These are phyloP conservation scores for Drosophila seclusa DNA, from an alignment of 2,888 invertebrate species.

Conservation along the genomic window DNA sequence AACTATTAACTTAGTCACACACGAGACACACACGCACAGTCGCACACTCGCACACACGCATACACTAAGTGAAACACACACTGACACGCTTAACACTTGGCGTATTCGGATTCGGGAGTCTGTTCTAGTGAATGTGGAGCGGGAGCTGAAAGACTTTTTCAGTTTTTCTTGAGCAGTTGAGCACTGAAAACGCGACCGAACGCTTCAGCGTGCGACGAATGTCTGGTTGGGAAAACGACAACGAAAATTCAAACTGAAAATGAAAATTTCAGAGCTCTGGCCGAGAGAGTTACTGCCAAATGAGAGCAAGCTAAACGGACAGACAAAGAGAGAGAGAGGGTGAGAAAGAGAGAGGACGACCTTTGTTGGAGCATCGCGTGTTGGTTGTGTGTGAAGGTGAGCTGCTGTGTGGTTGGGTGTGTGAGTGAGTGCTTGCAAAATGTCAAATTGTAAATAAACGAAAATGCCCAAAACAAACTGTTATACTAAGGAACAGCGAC, in stretches of 20 bases:
- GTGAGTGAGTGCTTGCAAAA: constrained; percentile 64
- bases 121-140: constrained; percentile 30
- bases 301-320: constrained; percentile 21
- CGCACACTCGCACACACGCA: constrained; percentile 11
- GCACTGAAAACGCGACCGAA: constrained; percentile 66
- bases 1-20: constrained; percentile 57
- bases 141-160: constrained; percentile 16
- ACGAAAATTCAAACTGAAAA: constrained; percentile 62
- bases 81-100: constrained; percentile 10
- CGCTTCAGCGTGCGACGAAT: constrained; percentile 68
- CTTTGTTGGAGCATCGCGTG: constrained; percentile 52
- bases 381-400: constrained; percentile 62
- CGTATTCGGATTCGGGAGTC: constrained; percentile 42
- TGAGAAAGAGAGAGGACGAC: constrained; percentile 43
- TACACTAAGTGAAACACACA: constrained; percentile 21
- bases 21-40: constrained; percentile 25
- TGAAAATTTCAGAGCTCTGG: constrained; percentile 58
- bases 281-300: constrained; percentile 23
- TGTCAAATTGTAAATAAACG: constrained; percentile 79
- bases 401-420: constrained; percentile 40
- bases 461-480: constrained; percentile 62
- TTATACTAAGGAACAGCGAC: constrained; percentile 60
- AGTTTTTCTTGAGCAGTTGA: constrained; percentile 5
- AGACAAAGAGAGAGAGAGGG: constrained; percentile 18
- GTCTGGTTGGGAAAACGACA: constrained; percentile 76